Conservation (phyloP, 2,113 vertebrate species). For the Phalacrocorax pelagicus region DNA sequence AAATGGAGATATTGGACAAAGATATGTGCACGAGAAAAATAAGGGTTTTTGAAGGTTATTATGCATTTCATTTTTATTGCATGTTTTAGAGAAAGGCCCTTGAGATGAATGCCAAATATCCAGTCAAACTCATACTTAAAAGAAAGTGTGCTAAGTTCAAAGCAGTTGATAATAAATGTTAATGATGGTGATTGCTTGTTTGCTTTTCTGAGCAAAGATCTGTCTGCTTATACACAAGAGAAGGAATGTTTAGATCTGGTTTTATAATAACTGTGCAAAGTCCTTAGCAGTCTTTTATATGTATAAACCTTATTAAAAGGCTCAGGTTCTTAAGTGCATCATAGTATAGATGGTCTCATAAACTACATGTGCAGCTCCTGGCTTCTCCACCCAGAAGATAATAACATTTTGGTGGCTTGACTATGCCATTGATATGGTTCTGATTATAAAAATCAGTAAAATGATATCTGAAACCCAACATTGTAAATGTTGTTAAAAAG, state of each 20-base stretch:
- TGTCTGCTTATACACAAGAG: background rate
- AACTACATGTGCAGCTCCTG: background rate
- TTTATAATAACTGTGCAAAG: background rate
- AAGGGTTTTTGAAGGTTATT: background rate
- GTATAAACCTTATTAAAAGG: background rate
- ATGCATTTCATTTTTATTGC: background rate
- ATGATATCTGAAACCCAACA: background rate
- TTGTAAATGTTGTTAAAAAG: background rate
- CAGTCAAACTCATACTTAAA: background rate
- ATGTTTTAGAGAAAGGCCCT: background rate
- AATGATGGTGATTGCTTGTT: background rate
- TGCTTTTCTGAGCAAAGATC: background rate
- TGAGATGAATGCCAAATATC: background rate
- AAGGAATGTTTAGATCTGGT: background rate
- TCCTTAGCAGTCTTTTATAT: background rate
- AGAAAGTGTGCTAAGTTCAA: background rate
- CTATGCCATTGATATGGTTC: background rate
- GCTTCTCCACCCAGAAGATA: background rate
- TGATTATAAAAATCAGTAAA: background rate
- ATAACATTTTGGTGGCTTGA: background rate
- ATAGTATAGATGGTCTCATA: background rate
- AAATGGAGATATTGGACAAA: background rate
- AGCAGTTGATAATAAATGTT: conserved; percentile 11
- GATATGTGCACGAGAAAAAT: background rate
- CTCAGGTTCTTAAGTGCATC: background rate